Conservation (phyloP, 2,888 invertebrate genomes). For the Erannis defoliaria region DNA sequence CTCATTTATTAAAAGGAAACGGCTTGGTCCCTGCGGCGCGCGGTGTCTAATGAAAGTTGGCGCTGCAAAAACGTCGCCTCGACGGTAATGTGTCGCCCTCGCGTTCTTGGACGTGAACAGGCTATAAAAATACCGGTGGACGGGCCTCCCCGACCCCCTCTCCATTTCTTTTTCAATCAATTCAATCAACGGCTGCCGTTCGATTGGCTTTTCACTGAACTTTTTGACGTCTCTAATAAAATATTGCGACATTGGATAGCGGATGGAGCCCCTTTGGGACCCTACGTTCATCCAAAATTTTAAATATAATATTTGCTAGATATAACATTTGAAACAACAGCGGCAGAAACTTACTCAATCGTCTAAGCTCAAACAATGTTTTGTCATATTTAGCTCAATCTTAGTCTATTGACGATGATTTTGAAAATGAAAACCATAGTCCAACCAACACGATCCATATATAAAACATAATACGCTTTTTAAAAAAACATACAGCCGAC, state of each 20-base stretch:
- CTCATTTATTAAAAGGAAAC: conserved; percentile 84
- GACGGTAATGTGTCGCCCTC: conserved; percentile 83
- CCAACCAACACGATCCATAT: too few relatives aligned
- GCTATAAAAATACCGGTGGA: conserved; percentile 83
- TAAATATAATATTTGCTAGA: not conserved
- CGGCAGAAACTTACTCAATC: too few relatives aligned
- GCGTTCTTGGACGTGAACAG: conserved; percentile 82
- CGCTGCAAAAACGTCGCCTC: conserved; percentile 81
- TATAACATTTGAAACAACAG: not conserved
- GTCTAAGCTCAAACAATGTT: too few relatives aligned
- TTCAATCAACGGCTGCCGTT: conserved; percentile 78
- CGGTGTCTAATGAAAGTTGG: conserved; percentile 83
- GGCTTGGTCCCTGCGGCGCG: conserved; percentile 74
- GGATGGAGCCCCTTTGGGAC: conserved; percentile 4
- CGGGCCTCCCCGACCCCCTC: conserved; percentile 66
- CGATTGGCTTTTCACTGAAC: conserved; percentile 71
- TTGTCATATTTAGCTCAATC: too few relatives aligned
- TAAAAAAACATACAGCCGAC: too few relatives aligned
- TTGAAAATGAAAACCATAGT: too few relatives aligned
- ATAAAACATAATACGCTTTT: too few relatives aligned
- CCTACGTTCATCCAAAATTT: not conserved
- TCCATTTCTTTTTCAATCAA: conserved; percentile 82
- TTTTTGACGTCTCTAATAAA: conserved; percentile 63
- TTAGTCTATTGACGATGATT: too few relatives aligned
- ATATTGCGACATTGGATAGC: conserved; percentile 42